Conservation (phyloP, 1,140 invertebrate genomes). For the Hycleus cichorii region DNA sequence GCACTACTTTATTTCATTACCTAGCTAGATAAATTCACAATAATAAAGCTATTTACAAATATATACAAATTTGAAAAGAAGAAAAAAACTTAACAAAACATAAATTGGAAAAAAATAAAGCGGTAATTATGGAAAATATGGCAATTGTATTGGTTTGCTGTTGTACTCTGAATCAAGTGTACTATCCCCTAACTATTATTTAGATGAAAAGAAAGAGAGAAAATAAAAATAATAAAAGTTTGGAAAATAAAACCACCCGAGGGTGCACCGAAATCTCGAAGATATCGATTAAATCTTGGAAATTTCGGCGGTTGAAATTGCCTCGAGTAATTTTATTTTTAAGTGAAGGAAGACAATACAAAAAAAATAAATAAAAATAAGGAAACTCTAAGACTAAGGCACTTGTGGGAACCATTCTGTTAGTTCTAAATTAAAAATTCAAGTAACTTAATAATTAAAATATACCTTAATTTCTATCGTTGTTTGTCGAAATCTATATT, state of each 20-base stretch:
- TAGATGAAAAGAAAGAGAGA: not conserved
- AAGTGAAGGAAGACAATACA: conserved; percentile 2
- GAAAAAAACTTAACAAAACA: conserved; percentile 24
- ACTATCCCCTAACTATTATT: conserved; percentile 8
- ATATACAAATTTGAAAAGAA: conserved; percentile 17
- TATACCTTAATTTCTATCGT: not conserved
- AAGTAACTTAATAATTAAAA: not conserved
- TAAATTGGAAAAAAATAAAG: not conserved
- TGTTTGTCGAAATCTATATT: not conserved
- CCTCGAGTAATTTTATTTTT: not conserved
- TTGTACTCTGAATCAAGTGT: conserved; percentile 21
- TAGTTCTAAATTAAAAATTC: not conserved
- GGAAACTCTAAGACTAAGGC: too few relatives aligned
- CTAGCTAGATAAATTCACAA: too few relatives aligned
- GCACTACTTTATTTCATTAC: too few relatives aligned
- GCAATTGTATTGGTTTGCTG: not conserved
- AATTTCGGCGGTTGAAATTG: conserved; percentile 1
- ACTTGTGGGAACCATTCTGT: too few relatives aligned
- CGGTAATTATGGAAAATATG: conserved; percentile 3
- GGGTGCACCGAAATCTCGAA: conserved; percentile 4
- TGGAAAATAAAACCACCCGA: conserved; percentile 1
- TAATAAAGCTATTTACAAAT: conserved; percentile 12
- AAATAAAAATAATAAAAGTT: not conserved
- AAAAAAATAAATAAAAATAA: not conserved
- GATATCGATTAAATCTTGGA: not conserved